Evolutionary conservation across 2,888 invertebrate species (phyloP).

Genomic region (Anaspis maculata): DNA sequence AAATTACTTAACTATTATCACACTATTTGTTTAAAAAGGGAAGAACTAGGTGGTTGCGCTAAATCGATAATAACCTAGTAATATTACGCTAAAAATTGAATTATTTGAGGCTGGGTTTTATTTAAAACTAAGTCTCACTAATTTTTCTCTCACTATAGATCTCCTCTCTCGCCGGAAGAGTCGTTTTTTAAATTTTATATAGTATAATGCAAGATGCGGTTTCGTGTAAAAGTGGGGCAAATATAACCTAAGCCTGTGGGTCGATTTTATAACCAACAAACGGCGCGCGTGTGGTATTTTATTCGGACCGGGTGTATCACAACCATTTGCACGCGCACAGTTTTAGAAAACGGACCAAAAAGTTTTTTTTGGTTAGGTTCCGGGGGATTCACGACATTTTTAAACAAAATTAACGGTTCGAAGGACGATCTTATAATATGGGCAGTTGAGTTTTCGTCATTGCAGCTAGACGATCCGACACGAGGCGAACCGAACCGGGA

Average conservation of each 20-base stretch:
- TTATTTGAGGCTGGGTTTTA: too few species aligned
- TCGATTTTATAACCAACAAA: too few species aligned
- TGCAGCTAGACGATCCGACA: constrained; percentile 27
- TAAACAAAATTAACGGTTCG: constrained; percentile 19
- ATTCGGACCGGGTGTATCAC: too few species aligned
- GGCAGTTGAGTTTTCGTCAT: constrained; percentile 30
- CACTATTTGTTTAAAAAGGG: constrained; percentile 19
- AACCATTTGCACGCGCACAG: background rate
- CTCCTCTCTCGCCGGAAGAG: too few species aligned
- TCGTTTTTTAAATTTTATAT: too few species aligned
- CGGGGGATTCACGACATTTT: constrained; percentile 20
- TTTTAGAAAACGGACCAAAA: constrained; percentile 2
- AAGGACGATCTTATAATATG: constrained; percentile 24
- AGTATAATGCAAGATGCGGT: too few species aligned
- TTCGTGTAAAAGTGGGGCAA: too few species aligned
- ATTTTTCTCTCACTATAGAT: too few species aligned
- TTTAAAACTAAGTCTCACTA: too few species aligned
- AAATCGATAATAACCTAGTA: constrained; percentile 7
- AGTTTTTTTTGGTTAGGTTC: background rate
- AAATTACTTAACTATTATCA: constrained; percentile 16
- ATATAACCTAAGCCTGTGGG: too few species aligned
- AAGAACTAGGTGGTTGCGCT: constrained; percentile 18
- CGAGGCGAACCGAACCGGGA: constrained; percentile 14
- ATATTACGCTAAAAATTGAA: constrained; percentile 7
- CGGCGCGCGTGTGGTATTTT: too few species aligned